Conservation (phyloP, 2,888 invertebrate species). For the Epinotia brunnichana region DNA sequence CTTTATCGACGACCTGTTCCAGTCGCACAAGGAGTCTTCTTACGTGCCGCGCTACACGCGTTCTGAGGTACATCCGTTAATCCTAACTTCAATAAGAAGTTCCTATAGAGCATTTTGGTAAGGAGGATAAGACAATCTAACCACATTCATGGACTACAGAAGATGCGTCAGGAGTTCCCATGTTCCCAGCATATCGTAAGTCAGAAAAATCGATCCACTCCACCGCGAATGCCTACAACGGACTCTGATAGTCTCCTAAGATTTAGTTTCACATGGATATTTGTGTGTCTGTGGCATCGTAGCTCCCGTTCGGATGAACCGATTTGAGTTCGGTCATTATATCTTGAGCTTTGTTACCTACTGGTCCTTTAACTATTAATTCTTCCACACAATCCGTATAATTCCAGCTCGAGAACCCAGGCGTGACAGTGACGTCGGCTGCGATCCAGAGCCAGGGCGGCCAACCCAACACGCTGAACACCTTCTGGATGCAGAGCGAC, state of each 20-base stretch:
- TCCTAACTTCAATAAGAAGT: not conserved
- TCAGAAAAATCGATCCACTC: too few species aligned
- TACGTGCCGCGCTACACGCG: conserved; percentile 69
- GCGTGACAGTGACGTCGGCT: conserved; percentile 81
- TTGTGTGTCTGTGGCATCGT: too few species aligned
- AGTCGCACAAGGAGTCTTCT: conserved; percentile 85
- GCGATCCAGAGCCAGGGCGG: conserved; percentile 76
- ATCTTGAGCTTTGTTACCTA: not conserved
- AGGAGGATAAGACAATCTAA: too few species aligned
- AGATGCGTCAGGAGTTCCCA: too few species aligned
- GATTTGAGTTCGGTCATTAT: too few species aligned
- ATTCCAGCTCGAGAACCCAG: conserved; percentile 85
- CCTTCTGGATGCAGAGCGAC: conserved; percentile 92
- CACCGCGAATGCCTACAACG: too few species aligned
- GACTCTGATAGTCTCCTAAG: too few species aligned
- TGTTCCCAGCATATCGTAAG: too few species aligned
- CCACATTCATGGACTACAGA: too few species aligned
- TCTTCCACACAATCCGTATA: not conserved
- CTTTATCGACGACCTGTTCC: conserved; percentile 89
- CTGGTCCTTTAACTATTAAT: not conserved
- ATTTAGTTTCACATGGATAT: too few species aligned
- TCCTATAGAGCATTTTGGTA: too few species aligned
- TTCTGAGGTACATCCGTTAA: conserved; percentile 63
- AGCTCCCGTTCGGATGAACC: too few species aligned
- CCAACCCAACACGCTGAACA: conserved; percentile 84